Conservation (phyloP, 1,140 invertebrate genomes). For the Sitodiplosis mosellana region DNA sequence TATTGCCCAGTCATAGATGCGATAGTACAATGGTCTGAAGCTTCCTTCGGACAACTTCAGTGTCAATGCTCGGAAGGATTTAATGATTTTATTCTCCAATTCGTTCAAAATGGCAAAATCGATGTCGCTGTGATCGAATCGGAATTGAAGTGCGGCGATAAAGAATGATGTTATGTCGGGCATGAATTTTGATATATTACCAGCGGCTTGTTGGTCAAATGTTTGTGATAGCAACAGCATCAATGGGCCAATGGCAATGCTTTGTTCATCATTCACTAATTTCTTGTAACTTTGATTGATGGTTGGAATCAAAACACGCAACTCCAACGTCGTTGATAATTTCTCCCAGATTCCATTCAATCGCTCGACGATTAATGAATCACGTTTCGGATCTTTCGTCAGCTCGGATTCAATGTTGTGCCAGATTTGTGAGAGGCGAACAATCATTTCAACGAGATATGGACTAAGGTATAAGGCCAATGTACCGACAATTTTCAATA, state of each 20-base stretch:
- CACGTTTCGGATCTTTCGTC: constrained; percentile 29
- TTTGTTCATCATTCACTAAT: constrained; percentile 37
- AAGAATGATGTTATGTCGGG: constrained; percentile 53
- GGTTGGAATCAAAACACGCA: constrained; percentile 57
- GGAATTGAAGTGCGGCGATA: constrained; percentile 52
- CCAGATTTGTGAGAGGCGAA: constrained; percentile 37
- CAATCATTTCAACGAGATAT: constrained; percentile 58
- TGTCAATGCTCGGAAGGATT: constrained; percentile 54
- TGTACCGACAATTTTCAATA: constrained; percentile 64
- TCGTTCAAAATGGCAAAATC: constrained; percentile 21
- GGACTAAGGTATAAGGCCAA: constrained; percentile 64
- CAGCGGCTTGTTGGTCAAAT: constrained; percentile 34
- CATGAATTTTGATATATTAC: constrained; percentile 42
- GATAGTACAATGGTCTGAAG: constrained; percentile 73
- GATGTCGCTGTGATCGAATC: constrained; percentile 26
- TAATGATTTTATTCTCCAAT: constrained; percentile 51
- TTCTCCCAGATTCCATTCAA: constrained; percentile 42
- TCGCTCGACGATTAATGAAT: constrained; percentile 33
- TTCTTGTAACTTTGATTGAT: constrained; percentile 43
- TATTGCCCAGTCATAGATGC: constrained; percentile 69
- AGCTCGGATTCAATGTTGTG: constrained; percentile 23
- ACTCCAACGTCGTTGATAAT: constrained; percentile 44
- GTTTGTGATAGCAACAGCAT: constrained; percentile 56
- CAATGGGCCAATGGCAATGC: constrained; percentile 41
- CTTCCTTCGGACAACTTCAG: constrained; percentile 73